Base-by-base conservation (phyloP, 1,140 invertebrate species). In the Drosophila parabipectinata region DNA sequence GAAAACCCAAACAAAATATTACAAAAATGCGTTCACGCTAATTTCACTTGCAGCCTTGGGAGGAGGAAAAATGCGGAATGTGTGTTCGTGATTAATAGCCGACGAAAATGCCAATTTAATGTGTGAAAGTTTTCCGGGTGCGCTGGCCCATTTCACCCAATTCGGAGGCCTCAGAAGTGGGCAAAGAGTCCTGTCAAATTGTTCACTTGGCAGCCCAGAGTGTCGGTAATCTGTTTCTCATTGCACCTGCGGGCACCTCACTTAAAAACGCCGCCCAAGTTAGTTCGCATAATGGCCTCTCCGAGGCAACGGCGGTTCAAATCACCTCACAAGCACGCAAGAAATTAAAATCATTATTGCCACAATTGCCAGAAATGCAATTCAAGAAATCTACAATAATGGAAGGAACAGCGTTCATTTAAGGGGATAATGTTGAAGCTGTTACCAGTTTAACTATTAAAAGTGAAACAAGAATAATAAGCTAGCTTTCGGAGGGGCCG, bases 11-110 rank as follows among this genome's bases (percentile, higher is more conserved):
- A 62, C 9, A 32, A 58, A 45, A 62, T 57, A 57, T 45, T 45
- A 45, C 5, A 30, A 30, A 21, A 45, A 48, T 30, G 15, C 10
- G 8, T 50, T n/a, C 26, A 66, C 58, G 58, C 63, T 26, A 41
- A 32, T 62, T 66, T 63, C n/a, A 9, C 24, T 24, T 24, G n/a
- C n/a, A 32, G 7, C 8, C 18, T 30, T 12, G 55, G 14, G 26
- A 9, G n/a, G 12, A 5, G n/a, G 1, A 15, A 30, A 6, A 41
- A 5, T n/a, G 39, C 12, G 8, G 39, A 21, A 37, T 1, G 10
- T 54, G 12, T 10, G 24, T 39, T 66, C 24, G n/a, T 62, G 62
- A 62, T 51, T 66, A 66, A 50, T 39, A 9, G n/a, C 41, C 28
- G 12, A 15, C 34, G 4, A 30, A 62, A 55, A 24, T 24, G 37